These are phyloP conservation scores for Oxyteleia sp. DNA, from an alignment of 2,888 invertebrate species.

Conservation along the genomic window DNA sequence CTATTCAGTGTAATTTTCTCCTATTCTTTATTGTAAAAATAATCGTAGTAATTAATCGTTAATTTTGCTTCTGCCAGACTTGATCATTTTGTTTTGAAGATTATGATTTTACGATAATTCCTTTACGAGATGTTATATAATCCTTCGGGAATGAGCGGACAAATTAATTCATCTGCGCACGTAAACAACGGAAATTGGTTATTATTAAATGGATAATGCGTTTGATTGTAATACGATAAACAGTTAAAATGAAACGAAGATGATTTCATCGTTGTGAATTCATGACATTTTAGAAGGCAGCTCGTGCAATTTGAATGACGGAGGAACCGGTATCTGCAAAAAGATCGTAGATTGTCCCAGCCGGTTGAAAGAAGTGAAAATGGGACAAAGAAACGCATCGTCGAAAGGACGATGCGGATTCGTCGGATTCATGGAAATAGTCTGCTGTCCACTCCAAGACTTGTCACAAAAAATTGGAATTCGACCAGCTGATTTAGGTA, in stretches of 20 bases:
- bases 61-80: slow-evolving; percentile 1
- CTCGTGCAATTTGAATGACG: slow-evolving; percentile 76
- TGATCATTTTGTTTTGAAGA: slow-evolving; percentile 29
- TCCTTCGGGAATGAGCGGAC: neutral
- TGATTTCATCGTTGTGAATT: slow-evolving; percentile 3
- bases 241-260: neutral
- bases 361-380: slow-evolving; percentile 76
- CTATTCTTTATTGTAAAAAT: too few species aligned
- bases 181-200: slow-evolving; percentile 7
- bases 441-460: slow-evolving; percentile 88
- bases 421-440: slow-evolving; percentile 86
- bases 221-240: slow-evolving; percentile 4
- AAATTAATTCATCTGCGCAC: neutral
- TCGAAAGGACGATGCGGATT: slow-evolving; percentile 88
- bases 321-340: slow-evolving; percentile 78
- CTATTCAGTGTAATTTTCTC: too few species aligned
- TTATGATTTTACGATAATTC: slow-evolving; percentile 4
- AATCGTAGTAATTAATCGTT: too few species aligned
- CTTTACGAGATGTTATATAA: neutral
- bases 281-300: slow-evolving; percentile 75
- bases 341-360: slow-evolving; percentile 79
- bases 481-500: slow-evolving; percentile 81
- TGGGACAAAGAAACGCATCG: slow-evolving; percentile 72
- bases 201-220: slow-evolving; percentile 5
- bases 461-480: slow-evolving; percentile 75